Evolutionary conservation across 2,888 invertebrate genomes (phyloP).

Genomic region (Saturnia japonica): DNA sequence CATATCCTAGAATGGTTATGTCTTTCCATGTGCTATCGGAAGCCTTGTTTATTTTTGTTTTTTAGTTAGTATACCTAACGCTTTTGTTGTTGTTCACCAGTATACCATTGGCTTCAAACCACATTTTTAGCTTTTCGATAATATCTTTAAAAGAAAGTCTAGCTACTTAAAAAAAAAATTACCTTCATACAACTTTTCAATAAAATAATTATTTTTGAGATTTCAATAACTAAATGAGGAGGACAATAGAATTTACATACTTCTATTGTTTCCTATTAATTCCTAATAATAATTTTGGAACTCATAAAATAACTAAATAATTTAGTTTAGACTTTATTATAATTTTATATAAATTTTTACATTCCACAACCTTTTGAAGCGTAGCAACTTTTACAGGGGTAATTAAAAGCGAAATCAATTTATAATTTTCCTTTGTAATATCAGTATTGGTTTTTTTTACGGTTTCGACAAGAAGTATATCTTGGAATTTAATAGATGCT

Average conservation of each 20-base stretch:
- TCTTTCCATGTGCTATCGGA: too few relatives aligned
- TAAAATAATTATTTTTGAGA: background rate
- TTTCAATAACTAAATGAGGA: background rate
- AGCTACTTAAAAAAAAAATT: too few relatives aligned
- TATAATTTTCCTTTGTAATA: constrained; percentile 1
- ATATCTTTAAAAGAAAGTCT: too few relatives aligned
- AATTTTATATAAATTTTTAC: constrained; percentile 1
- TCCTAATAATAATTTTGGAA: background rate
- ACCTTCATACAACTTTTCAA: background rate
- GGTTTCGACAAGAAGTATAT: background rate
- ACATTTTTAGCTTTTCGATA: too few relatives aligned
- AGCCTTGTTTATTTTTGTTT: too few relatives aligned
- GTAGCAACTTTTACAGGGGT: background rate
- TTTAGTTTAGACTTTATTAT: background rate
- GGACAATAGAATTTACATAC: too few relatives aligned
- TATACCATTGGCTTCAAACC: too few relatives aligned
- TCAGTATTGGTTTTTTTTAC: background rate
- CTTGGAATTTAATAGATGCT: background rate
- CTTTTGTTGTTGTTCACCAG: too few relatives aligned
- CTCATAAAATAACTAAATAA: background rate
- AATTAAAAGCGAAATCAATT: background rate
- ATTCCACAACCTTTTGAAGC: background rate
- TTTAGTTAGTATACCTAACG: too few relatives aligned
- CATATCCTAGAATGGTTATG: too few relatives aligned
- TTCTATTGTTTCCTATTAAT: background rate